These are phyloP conservation scores for Brachymystax lenok DNA, from an alignment of 2,797 vertebrate species.

Conservation along the genomic window DNA sequence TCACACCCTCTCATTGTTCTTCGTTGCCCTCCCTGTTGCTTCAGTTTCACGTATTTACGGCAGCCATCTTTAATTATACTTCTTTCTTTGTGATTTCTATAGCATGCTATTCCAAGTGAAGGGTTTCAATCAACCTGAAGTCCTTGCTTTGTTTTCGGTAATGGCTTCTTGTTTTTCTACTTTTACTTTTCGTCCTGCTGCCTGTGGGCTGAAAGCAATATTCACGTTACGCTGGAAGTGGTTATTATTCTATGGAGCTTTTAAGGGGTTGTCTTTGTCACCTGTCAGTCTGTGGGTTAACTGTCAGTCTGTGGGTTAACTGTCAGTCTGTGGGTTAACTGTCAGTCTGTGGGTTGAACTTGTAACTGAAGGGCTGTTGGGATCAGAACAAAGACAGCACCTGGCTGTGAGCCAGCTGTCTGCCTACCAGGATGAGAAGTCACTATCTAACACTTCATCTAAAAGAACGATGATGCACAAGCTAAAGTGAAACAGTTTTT, in stretches of 20 bases:
- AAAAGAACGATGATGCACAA: not conserved
- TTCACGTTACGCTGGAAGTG: not conserved
- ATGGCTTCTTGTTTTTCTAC: conserved; percentile 3
- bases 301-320: not conserved
- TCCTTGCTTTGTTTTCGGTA: not conserved
- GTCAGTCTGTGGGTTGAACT: not conserved
- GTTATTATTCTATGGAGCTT: not conserved
- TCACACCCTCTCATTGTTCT: not conserved
- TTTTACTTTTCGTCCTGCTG: not conserved
- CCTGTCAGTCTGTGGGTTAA: conserved; percentile 12
- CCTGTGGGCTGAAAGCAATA: not conserved
- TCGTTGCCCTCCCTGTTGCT: not conserved
- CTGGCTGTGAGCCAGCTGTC: not conserved
- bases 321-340: not conserved
- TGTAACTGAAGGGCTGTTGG: conserved; percentile 43
- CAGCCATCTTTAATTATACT: not conserved
- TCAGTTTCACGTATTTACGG: not conserved
- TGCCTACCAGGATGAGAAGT: not conserved
- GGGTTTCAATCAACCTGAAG: not conserved
- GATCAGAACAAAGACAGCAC: conserved; percentile 44
- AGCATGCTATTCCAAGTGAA: conserved; percentile 7
- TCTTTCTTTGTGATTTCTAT: not conserved
- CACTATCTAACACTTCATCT: not conserved
- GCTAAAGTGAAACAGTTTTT: not conserved
- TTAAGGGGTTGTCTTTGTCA: not conserved